phyloP scores from a whole-genome alignment of 2,113 vertebrate species.

The Gobio gobio region DNA sequence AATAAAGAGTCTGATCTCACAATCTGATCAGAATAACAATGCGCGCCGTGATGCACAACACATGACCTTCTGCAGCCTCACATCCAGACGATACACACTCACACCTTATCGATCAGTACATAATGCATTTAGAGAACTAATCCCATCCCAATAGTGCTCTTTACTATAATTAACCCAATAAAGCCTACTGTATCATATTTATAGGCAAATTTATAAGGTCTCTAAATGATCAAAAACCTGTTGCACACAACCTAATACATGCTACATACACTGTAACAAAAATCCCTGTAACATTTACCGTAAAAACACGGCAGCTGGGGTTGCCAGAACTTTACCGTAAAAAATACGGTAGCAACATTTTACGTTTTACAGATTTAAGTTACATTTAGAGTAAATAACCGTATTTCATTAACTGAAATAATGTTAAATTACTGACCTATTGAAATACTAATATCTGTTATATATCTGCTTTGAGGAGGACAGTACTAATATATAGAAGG shows the following conservation, averaged over 20 bases:
- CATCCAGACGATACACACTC: constrained; percentile 5
- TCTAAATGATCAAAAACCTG: background rate
- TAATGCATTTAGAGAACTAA: background rate
- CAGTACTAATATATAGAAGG: no score
- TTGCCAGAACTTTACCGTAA: no score
- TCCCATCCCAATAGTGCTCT: background rate
- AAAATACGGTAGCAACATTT: no score
- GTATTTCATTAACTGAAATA: no score
- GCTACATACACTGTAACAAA: background rate
- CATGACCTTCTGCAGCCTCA: background rate
- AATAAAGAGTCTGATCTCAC: constrained; percentile 11
- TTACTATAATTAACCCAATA: background rate
- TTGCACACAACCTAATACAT: background rate
- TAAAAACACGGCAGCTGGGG: no score
- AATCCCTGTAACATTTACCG: no score
- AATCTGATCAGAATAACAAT: constrained; percentile 9
- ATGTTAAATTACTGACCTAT: no score
- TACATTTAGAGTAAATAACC: no score
- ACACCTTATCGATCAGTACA: background rate
- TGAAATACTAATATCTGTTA: no score
- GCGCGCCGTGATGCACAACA: background rate
- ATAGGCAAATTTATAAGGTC: no score
- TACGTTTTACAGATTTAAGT: no score
- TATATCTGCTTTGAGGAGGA: no score
- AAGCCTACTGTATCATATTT: background rate